Percentiles rank a stretch among this genome's conserved stretches.
phyloP scores from a whole-genome alignment of 2,888 invertebrate species.

The Osedax fenrisi region DNA sequence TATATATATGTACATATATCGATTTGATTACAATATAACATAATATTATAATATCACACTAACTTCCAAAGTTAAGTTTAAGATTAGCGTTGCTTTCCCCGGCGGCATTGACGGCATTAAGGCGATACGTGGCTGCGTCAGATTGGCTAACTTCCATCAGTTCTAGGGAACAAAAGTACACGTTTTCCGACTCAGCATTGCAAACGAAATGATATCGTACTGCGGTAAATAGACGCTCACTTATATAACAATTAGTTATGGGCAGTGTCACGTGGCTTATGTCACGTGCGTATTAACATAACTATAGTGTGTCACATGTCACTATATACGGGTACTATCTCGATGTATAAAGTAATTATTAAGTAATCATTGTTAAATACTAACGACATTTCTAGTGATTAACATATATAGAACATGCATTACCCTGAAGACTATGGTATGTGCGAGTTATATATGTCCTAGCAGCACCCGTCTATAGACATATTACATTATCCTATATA shows the following conservation, averaged over 20 bases:
- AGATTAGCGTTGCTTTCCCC: conserved; percentile 89
- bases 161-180: conserved; percentile 63
- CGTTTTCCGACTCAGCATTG: conserved; percentile 63
- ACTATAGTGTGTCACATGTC: neutral
- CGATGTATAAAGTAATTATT: no score
- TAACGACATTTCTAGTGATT: no score
- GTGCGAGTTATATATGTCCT: no score
- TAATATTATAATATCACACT: no score
- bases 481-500: no score
- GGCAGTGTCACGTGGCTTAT: neutral
- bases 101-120: conserved; percentile 77
- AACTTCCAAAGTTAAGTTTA: conserved; percentile 77
- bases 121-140: conserved; percentile 81
- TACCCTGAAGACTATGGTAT: no score
- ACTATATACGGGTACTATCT: neutral
- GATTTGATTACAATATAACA: neutral
- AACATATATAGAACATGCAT: no score
- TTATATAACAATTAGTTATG: no score
- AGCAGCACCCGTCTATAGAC: no score
- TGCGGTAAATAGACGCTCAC: no score
- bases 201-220: conserved; percentile 43
- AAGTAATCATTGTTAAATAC: no score
- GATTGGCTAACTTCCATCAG: conserved; percentile 66
- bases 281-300: neutral
- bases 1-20: no score